Conservation (phyloP, 2,888 invertebrate genomes). For the Molorchus minor region DNA sequence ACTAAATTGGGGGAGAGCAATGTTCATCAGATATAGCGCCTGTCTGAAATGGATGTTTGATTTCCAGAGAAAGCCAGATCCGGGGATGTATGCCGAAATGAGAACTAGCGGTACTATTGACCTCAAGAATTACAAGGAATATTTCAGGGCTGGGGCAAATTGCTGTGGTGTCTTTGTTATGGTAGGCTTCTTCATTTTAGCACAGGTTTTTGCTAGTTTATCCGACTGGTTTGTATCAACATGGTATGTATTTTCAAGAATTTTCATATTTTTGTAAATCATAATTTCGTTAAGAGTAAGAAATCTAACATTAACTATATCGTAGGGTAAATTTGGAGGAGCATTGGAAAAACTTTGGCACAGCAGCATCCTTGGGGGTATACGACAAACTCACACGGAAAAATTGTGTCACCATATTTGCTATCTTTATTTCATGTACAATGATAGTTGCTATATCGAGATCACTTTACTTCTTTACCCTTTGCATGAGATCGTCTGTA, state of each 20-base stretch:
- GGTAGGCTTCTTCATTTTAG: conserved; percentile 64
- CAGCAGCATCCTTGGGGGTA: conserved; percentile 32
- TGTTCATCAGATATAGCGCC: conserved; percentile 5
- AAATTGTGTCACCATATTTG: conserved; percentile 61
- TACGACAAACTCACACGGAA: conserved; percentile 46
- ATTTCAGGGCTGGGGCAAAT: conserved; percentile 69
- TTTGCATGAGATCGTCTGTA: conserved; percentile 73
- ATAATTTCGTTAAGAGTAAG: no score
- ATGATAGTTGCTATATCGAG: conserved; percentile 61
- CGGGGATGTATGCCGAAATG: conserved; percentile 63
- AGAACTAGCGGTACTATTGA: conserved; percentile 67
- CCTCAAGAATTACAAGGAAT: conserved; percentile 65
- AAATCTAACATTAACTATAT: conserved; percentile 8
- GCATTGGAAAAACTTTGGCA: conserved; percentile 31
- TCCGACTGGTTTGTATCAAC: conserved; percentile 58
- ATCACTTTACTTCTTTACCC: conserved; percentile 65
- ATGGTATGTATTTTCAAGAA: conserved; percentile 46
- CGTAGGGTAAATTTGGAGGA: conserved; percentile 53
- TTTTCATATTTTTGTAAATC: no score
- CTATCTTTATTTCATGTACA: conserved; percentile 58
- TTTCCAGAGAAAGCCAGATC: conserved; percentile 57
- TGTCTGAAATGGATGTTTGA: background rate
- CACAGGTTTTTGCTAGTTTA: conserved; percentile 62
- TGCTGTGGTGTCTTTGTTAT: conserved; percentile 64
- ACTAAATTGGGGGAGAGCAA: background rate